Evolutionary conservation across 2,888 invertebrate genomes (phyloP).

Genomic region (Spilarctia lutea): DNA sequence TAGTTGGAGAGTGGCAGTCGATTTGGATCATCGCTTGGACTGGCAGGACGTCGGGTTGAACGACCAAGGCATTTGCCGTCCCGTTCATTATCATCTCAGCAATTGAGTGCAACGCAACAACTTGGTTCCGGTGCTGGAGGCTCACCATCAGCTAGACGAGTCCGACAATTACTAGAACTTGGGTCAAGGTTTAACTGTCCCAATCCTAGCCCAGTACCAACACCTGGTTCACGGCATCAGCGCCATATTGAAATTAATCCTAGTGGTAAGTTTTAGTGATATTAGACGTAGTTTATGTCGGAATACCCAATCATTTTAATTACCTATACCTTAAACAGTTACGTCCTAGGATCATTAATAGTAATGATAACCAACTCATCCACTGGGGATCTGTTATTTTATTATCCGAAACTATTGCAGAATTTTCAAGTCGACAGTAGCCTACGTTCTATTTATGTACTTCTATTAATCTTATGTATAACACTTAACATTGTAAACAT

Average conservation of each 20-base stretch:
- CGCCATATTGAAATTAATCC: constrained; percentile 95
- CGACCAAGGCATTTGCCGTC: constrained; percentile 89
- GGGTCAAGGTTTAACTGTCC: constrained; percentile 87
- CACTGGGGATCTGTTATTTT: background rate
- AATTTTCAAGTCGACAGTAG: background rate
- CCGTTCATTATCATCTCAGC: constrained; percentile 91
- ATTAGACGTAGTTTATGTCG: background rate
- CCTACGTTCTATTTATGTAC: background rate
- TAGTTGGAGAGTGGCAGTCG: constrained; percentile 88
- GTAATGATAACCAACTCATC: background rate
- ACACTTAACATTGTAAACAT: background rate
- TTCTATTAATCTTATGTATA: background rate
- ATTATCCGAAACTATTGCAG: background rate
- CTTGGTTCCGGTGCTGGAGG: constrained; percentile 65
- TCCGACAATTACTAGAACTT: constrained; percentile 93
- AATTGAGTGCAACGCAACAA: constrained; percentile 84
- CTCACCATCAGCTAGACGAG: constrained; percentile 92
- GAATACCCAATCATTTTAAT: background rate
- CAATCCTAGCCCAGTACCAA: constrained; percentile 91
- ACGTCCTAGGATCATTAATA: background rate
- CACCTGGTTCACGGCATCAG: constrained; percentile 92
- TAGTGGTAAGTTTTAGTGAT: constrained; percentile 86
- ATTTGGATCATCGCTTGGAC: constrained; percentile 85
- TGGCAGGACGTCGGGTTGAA: constrained; percentile 84
- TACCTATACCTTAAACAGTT: background rate